Base-by-base conservation (phyloP, 2,797 vertebrate genomes). In the Hippopotamyrus pictus region DNA sequence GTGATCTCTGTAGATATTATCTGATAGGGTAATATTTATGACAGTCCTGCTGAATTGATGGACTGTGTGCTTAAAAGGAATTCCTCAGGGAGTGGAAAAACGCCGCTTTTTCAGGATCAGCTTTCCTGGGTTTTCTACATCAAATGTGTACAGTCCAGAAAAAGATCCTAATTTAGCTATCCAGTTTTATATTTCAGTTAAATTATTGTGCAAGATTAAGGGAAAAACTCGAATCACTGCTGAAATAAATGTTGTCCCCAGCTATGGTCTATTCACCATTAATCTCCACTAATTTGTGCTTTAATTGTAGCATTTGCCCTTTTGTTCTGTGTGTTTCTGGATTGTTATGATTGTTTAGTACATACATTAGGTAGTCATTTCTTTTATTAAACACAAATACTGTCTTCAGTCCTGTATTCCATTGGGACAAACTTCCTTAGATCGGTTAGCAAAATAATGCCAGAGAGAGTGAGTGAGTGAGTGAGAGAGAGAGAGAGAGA, bases 11-110 rank as follows among this genome's bases (percentile, higher is more conserved):
- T 87, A 86, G 88, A 89, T 76, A 22, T 88, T 89, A 90, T 85
- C 90, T 88, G 69, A 89, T 91, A 83, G 48, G 37, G 62, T 90
- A n/a, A 44, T 12, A 88, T 92, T 91, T 88, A 84, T 88, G 89
- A 90, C 89, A 57, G 44, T 85, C 51, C 83, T 87, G 91, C 89
- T 89, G 83, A 88, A 76, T 51, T 82, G 37, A 50, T n/a, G 25
- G 84, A 86, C 46, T 46, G 44, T 44, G 86, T 89, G 90, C 91
- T 92, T 90, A 79, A 84, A 89, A 90, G 89, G 89, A 90, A 93
- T 93, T 93, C 91, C 91, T 86, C 57, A 89, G 87, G 50, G 92
- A 91, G 86, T 11, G 59, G 89, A 90, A 44, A 19, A 76, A 44
- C 5, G 1, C n/a, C 90, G 85, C 86, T 92, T 91, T 54, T 90